A percentile compares a stretch with the other conserved stretches of the same genome.
phyloP scores from a whole-genome alignment of 2,888 invertebrate genomes.

The Lypha dubia region DNA sequence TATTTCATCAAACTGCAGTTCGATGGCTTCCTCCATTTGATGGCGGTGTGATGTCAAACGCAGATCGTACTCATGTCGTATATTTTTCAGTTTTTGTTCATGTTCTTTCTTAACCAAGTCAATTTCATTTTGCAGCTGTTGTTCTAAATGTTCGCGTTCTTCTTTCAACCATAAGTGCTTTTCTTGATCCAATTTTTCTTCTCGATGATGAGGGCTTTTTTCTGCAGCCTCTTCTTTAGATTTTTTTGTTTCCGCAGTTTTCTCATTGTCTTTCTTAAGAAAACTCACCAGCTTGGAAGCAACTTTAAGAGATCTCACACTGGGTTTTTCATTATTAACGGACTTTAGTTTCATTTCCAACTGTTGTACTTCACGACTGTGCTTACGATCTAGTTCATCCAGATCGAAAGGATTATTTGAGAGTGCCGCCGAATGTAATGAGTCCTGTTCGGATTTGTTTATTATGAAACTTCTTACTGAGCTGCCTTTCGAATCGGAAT shows the following conservation, averaged over 20 bases:
- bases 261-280: slow-evolving; percentile 75
- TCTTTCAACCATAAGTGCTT: slow-evolving; percentile 83
- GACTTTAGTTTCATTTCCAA: slow-evolving; percentile 84
- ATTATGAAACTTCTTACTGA: slow-evolving; percentile 81
- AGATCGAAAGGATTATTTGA: slow-evolving; percentile 84
- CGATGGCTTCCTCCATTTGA: slow-evolving; percentile 84
- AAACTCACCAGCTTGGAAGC: slow-evolving; percentile 78
- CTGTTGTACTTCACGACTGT: slow-evolving; percentile 82
- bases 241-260: slow-evolving; percentile 35
- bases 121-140: slow-evolving; percentile 80
- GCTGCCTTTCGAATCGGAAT: slow-evolving; percentile 82
- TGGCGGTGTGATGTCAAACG: slow-evolving; percentile 83
- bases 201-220: slow-evolving; percentile 73
- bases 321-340: slow-evolving; percentile 80
- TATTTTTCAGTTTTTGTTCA: slow-evolving; percentile 82
- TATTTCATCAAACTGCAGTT: slow-evolving; percentile 82
- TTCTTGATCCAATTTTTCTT: slow-evolving; percentile 82
- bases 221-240: slow-evolving; percentile 73
- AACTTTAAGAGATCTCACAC: slow-evolving; percentile 77
- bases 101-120: slow-evolving; percentile 78
- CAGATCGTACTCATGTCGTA: slow-evolving; percentile 81
- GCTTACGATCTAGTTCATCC: slow-evolving; percentile 82
- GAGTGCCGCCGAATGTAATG: slow-evolving; percentile 81
- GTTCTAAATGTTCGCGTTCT: slow-evolving; percentile 82
- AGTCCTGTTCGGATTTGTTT: slow-evolving; percentile 82